Base-by-base conservation (phyloP, 2,888 invertebrate species). In the Brassicogethes aeneus region DNA sequence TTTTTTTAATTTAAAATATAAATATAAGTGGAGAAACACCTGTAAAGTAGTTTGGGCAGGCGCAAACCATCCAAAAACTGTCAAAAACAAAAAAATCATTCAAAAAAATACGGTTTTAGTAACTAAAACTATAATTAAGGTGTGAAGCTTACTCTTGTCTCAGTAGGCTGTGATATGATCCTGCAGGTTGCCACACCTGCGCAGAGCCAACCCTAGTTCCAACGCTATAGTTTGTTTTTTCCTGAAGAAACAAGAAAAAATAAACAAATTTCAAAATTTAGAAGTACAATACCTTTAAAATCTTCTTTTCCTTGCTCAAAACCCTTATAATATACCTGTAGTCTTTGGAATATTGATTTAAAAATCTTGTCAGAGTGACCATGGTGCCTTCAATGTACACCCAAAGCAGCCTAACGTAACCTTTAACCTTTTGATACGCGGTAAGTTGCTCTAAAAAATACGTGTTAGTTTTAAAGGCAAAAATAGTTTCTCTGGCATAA, bases 311-410 rank as follows among this genome's bases (percentile, higher is more conserved):
- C 45, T 83, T 77, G 0, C 85, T 80, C 40, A 99, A 75, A 16
- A 91, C 86, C 52, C 82, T 82, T 15, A 95, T 86, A 0, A 99
- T 92, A 64, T 93, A 94, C 60, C 97, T 79, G 69, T 96, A 96
- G 67, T 97, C 95, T 40, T 86, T 77, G 0, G 97, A 97, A 56
- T 89, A 82, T 55, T 77, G 78, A 72, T 96, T 92, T 42, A 96
- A 71, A 54, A 85, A 79, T 40, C 78, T 77, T 2, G 92, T 93
- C 38, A 89, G 60, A 15, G 90, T 87, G 39, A 91, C 84, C 65
- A 95, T 75, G 3, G 79, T 63, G 55, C 90, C 88, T 49, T 82
- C 80, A 40, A 90, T 64, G 55, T 93, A 80, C 14, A 82, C 82
- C 73, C 77, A 77, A 14, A 75, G 59, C 56, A 83, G 79, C 50